Percentiles rank a stretch among this genome's conserved stretches.
These are phyloP conservation scores for Acanthis flammea DNA, from an alignment of 2,797 vertebrate species.

Conservation along the genomic window DNA sequence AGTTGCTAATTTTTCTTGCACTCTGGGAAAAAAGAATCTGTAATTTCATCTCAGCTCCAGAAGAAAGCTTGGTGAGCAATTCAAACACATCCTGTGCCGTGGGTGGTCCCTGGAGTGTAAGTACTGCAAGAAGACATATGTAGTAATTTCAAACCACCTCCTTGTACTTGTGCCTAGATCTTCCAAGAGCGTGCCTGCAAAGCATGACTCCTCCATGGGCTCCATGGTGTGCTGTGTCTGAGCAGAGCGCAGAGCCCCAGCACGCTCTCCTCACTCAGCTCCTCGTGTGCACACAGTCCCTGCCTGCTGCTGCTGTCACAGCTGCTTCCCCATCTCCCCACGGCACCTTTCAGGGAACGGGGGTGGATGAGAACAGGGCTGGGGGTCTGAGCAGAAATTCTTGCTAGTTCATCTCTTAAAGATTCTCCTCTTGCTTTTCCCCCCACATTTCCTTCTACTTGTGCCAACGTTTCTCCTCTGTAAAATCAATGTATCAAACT, in stretches of 20 bases:
- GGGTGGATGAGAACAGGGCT: neutral
- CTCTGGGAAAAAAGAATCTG: neutral
- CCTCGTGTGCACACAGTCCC: accelerated
- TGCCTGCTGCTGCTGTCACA: neutral
- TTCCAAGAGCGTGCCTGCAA: slow-evolving; percentile 24
- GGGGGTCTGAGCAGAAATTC: neutral
- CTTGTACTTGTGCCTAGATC: neutral
- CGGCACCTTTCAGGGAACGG: accelerated
- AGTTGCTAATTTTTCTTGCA: neutral
- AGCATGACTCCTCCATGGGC: neutral
- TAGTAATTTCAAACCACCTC: slow-evolving; percentile 24
- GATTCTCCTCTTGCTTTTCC: neutral
- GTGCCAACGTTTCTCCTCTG: neutral
- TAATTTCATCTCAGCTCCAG: neutral
- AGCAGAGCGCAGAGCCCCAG: neutral
- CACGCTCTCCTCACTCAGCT: neutral
- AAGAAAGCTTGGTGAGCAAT: slow-evolving; percentile 30
- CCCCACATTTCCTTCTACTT: neutral
- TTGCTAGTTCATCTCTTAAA: neutral
- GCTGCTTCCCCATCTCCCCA: neutral
- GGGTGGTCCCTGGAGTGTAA: slow-evolving; percentile 39
- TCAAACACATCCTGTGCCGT: slow-evolving; percentile 37
- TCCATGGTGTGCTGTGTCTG: neutral
- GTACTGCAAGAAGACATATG: slow-evolving; percentile 25
- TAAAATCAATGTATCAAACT: neutral